Evolutionary conservation across 2,888 invertebrate species (phyloP).

Genomic region (Oegoconia quadripuncta): DNA sequence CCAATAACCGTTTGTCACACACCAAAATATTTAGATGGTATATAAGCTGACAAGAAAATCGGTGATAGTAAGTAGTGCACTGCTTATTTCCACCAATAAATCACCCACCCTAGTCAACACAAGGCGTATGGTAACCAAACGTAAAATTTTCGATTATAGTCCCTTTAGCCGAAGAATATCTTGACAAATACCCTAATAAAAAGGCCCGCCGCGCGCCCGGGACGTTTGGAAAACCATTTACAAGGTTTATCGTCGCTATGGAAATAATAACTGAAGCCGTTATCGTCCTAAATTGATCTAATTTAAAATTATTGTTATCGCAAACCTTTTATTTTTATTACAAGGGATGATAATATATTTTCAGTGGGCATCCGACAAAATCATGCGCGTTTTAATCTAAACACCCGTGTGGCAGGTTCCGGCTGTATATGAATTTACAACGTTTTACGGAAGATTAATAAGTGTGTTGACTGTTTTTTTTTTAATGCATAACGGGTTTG

Average conservation of each 20-base stretch:
- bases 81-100: conserved; percentile 27
- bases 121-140: conserved; percentile 65
- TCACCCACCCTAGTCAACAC: conserved; percentile 26
- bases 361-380: conserved; percentile 36
- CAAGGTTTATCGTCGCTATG: conserved; percentile 76
- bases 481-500: too few relatives aligned
- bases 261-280: conserved; percentile 76
- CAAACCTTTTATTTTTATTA: conserved; percentile 72
- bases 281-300: conserved; percentile 76
- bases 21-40: too few relatives aligned
- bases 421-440: too few relatives aligned
- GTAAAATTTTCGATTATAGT: conserved; percentile 70
- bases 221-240: conserved; percentile 77
- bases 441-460: too few relatives aligned
- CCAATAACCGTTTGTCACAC: too few relatives aligned
- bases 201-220: conserved; percentile 65
- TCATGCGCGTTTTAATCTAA: conserved; percentile 12
- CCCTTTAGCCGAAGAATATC: conserved; percentile 66
- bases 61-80: conserved; percentile 5
- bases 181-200: conserved; percentile 77
- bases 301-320: conserved; percentile 77
- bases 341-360: conserved; percentile 60
- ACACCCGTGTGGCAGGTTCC: too few relatives aligned
- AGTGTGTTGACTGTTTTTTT: too few relatives aligned
- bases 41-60: conserved; percentile 15